Evolutionary conservation across 1,140 invertebrate genomes (phyloP).

Genomic region (Pseudoatta argentina): DNA sequence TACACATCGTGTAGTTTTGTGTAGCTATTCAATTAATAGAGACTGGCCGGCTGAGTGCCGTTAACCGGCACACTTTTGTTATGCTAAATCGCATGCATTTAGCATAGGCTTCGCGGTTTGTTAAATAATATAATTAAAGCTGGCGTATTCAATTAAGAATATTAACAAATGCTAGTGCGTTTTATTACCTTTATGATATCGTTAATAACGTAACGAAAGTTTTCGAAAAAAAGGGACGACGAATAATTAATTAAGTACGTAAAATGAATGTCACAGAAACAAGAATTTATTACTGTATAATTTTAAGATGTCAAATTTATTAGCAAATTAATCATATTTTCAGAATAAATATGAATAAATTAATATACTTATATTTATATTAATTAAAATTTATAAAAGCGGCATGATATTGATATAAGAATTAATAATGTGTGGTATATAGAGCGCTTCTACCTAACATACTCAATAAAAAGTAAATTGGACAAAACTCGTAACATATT

Average conservation of each 20-base stretch:
- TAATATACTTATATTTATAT: not conserved
- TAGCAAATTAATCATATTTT: not conserved
- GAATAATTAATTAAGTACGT: conserved; percentile 15
- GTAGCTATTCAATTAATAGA: conserved; percentile 43
- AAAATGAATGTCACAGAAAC: not conserved
- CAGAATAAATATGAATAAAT: not conserved
- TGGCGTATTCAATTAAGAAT: conserved; percentile 15
- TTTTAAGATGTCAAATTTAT: not conserved
- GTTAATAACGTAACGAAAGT: conserved; percentile 22
- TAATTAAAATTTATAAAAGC: too few species aligned
- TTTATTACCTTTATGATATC: not conserved
- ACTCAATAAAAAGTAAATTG: too few species aligned
- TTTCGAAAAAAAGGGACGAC: not conserved
- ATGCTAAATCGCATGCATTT: conserved; percentile 42
- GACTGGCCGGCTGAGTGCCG: not conserved
- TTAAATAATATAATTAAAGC: conserved; percentile 53
- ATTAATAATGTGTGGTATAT: too few species aligned
- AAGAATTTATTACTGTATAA: not conserved
- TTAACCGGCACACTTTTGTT: conserved; percentile 54
- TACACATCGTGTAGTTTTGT: conserved; percentile 39
- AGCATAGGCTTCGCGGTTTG: conserved; percentile 30
- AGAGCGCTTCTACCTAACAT: too few species aligned
- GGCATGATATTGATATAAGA: too few species aligned
- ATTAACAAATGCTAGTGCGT: conserved; percentile 21
- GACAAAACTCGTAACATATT: too few species aligned